A percentile compares a stretch with the other conserved stretches of the same genome.
These are phyloP conservation scores for Stenodema calcarata DNA, from an alignment of 2,888 invertebrate species.

Conservation along the genomic window DNA sequence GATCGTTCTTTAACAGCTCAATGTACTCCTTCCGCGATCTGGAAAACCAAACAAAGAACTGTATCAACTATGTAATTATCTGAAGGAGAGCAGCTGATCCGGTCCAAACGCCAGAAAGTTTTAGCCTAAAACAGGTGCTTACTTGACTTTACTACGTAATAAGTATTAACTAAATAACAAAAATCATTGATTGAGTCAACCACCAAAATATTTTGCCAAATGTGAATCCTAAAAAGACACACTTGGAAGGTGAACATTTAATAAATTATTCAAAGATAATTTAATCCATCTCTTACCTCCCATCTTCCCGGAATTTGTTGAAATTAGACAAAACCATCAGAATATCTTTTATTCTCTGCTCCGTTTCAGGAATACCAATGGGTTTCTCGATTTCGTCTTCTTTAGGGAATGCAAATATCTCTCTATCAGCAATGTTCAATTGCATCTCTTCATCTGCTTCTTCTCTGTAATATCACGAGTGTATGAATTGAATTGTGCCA, in stretches of 20 bases:
- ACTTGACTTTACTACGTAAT: no score
- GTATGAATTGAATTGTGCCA: not conserved
- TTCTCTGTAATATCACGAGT: constrained; percentile 62
- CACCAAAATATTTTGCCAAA: no score
- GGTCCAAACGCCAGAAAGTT: no score
- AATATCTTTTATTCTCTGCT: constrained; percentile 87
- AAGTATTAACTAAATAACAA: no score
- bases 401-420: constrained; percentile 79
- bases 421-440: constrained; percentile 78
- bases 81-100: no score
- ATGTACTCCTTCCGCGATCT: constrained; percentile 83
- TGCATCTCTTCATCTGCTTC: constrained; percentile 81
- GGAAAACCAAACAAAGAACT: constrained; percentile 52
- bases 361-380: constrained; percentile 79
- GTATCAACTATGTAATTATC: not conserved
- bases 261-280: no score
- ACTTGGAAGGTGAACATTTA: no score
- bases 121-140: no score
- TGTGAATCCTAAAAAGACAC: no score
- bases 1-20: constrained; percentile 78
- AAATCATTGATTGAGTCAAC: not conserved
- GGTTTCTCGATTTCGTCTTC: constrained; percentile 76
- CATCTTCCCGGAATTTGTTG: constrained; percentile 63
- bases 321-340: constrained; percentile 66
- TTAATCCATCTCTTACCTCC: constrained; percentile 40